Conservation (phyloP, 2,888 invertebrate species). For the Aphodius sticticus region DNA sequence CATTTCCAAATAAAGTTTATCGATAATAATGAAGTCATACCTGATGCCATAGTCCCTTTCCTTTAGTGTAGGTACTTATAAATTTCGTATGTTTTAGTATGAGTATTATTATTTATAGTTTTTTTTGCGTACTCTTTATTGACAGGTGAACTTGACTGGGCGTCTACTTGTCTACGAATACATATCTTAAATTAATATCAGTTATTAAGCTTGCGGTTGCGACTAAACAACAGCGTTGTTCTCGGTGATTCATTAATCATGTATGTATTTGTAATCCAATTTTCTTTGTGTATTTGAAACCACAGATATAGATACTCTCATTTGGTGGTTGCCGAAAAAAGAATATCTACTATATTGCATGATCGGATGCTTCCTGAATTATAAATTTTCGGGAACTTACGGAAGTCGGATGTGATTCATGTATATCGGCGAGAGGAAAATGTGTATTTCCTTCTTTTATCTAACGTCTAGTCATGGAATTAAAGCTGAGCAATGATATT, state of each 20-base stretch:
- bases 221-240: not conserved
- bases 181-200: no score
- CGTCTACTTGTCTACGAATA: no score
- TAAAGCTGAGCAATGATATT: no score
- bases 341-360: not conserved
- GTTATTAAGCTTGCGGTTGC: not conserved
- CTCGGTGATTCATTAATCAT: not conserved
- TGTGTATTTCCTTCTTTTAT: not conserved
- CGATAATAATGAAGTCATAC: no score
- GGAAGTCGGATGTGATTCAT: not conserved
- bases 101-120: no score
- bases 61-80: no score
- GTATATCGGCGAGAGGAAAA: not conserved
- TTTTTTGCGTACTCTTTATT: no score
- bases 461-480: no score
- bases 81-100: no score
- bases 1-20: no score
- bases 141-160: no score
- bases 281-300: not conserved
- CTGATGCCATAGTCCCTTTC: no score
- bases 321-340: not conserved
- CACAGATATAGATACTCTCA: not conserved
- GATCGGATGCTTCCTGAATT: not conserved
- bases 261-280: not conserved
- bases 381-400: not conserved